Percentiles rank a stretch among this genome's conserved stretches.
phyloP scores from a whole-genome alignment of 2,797 vertebrate species.

The Champsocephalus gunnari region DNA sequence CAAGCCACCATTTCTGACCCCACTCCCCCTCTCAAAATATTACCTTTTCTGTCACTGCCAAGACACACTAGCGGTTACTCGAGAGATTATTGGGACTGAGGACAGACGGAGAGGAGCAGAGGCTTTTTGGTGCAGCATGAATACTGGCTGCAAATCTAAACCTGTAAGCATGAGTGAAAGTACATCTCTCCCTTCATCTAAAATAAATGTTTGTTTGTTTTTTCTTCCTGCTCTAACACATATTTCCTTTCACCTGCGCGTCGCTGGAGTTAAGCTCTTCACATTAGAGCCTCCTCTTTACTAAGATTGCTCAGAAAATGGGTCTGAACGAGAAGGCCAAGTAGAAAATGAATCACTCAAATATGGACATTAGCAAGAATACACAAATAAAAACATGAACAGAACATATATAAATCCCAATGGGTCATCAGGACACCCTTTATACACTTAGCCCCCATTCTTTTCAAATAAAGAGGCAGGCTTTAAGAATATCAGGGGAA shows the following conservation, averaged over 20 bases:
- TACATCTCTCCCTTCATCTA: slow-evolving; percentile 35
- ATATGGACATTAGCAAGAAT: slow-evolving; percentile 23
- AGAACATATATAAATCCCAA: slow-evolving; percentile 14
- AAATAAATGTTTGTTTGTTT: slow-evolving; percentile 42
- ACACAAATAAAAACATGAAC: slow-evolving; percentile 2
- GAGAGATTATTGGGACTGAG: slow-evolving; percentile 55
- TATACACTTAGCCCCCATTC: slow-evolving; percentile 30
- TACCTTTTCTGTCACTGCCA: slow-evolving; percentile 77
- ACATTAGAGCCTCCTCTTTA: slow-evolving; percentile 21
- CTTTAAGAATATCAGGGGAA: slow-evolving; percentile 39
- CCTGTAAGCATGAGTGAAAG: slow-evolving; percentile 34
- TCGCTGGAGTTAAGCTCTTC: slow-evolving; percentile 14
- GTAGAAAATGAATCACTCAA: slow-evolving; percentile 43
- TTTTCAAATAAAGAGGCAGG: slow-evolving; percentile 38
- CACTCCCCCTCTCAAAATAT: slow-evolving; percentile 71
- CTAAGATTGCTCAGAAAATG: slow-evolving; percentile 26
- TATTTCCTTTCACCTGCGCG: slow-evolving; percentile 24
- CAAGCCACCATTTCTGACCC: slow-evolving; percentile 58
- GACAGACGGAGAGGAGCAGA: slow-evolving; percentile 72
- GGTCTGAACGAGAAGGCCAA: slow-evolving; percentile 29
- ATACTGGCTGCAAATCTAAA: slow-evolving; percentile 29
- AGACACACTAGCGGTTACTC: slow-evolving; percentile 76
- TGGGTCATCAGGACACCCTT: slow-evolving; percentile 33
- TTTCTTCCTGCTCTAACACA: slow-evolving; percentile 23
- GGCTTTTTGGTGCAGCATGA: slow-evolving; percentile 24